These are phyloP conservation scores for Phorcus lineatus DNA, from an alignment of 2,888 invertebrate genomes.

Conservation along the genomic window DNA sequence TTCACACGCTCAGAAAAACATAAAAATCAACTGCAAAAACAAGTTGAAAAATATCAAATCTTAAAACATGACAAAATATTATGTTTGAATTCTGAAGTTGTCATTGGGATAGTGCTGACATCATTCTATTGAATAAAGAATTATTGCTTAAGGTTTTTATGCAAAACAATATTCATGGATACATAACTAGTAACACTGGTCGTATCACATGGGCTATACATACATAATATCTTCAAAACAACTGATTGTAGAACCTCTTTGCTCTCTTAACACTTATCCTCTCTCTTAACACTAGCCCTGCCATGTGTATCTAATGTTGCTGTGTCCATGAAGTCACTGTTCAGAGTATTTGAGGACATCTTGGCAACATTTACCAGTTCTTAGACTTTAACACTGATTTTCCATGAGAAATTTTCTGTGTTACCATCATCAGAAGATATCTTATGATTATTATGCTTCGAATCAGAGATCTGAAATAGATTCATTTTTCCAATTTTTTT, in stretches of 20 bases:
- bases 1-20: slow-evolving; percentile 10
- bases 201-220: background rate
- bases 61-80: slow-evolving; percentile 21
- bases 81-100: slow-evolving; percentile 11
- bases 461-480: too few relatives aligned
- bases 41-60: slow-evolving; percentile 23
- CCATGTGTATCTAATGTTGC: too few relatives aligned
- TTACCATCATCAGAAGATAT: too few relatives aligned
- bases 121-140: background rate
- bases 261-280: too few relatives aligned
- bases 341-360: too few relatives aligned
- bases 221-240: slow-evolving; percentile 15
- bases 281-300: too few relatives aligned
- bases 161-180: slow-evolving; percentile 17
- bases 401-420: too few relatives aligned
- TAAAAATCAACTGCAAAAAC: slow-evolving; percentile 7
- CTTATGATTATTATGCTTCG: too few relatives aligned
- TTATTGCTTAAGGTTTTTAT: slow-evolving; percentile 13
- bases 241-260: background rate
- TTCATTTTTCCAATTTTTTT: too few relatives aligned
- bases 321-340: too few relatives aligned
- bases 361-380: too few relatives aligned
- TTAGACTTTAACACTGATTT: too few relatives aligned
- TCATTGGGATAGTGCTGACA: background rate
- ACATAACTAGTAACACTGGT: slow-evolving; percentile 6